Evolutionary conservation across 2,113 vertebrate genomes (phyloP).

Genomic region (Stictonetta naevosa): DNA sequence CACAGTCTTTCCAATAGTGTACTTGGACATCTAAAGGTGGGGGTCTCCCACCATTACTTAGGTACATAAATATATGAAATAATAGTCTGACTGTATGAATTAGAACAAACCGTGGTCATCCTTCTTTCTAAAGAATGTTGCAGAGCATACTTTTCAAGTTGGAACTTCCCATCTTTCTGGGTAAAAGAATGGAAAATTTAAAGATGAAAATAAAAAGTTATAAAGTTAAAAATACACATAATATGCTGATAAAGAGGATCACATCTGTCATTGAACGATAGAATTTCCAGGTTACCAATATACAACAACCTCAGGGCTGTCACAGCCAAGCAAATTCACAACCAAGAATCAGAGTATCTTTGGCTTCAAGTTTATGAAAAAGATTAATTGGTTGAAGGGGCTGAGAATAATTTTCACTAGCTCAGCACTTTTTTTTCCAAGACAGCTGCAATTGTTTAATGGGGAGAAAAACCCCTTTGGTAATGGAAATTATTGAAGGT

Average conservation of each 20-base stretch:
- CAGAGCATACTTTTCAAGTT: not conserved
- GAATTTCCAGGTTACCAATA: not conserved
- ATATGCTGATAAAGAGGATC: not conserved
- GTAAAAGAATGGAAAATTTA: not conserved
- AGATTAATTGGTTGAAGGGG: not conserved
- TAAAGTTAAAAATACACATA: not conserved
- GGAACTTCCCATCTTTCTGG: not conserved
- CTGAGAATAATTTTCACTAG: not conserved
- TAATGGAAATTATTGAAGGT: slow-evolving; percentile 18
- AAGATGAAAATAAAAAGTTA: not conserved
- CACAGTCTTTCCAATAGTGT: not conserved
- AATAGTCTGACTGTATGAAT: too few species aligned
- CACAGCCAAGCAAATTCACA: not conserved
- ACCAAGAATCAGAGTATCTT: not conserved
- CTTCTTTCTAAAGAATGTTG: not conserved
- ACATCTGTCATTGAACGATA: not conserved
- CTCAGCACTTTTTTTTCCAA: slow-evolving; percentile 1
- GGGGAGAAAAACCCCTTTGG: slow-evolving; percentile 37
- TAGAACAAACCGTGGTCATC: not conserved
- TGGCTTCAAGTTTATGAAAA: not conserved
- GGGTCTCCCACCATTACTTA: not conserved
- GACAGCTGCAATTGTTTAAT: slow-evolving; percentile 22
- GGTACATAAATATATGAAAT: not conserved
- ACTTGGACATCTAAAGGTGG: not conserved
- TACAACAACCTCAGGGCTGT: not conserved